phyloP scores from a whole-genome alignment of 2,797 vertebrate genomes.

The Pteropus rufus region DNA sequence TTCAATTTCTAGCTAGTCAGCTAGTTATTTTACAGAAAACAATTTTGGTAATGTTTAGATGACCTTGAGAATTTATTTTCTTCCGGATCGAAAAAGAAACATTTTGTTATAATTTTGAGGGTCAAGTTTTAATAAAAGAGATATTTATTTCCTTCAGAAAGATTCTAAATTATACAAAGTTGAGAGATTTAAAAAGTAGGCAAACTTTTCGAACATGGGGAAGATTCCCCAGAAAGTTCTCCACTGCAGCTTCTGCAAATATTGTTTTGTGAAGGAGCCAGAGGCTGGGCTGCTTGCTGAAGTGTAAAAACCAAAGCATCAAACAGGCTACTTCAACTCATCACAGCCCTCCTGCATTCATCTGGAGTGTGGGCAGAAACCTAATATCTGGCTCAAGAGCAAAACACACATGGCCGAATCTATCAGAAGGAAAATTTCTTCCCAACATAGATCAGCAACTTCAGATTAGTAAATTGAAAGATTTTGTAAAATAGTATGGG shows the following conservation, averaged over 20 bases:
- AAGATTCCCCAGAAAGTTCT: neutral
- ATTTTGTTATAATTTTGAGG: neutral
- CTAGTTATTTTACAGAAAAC: neutral
- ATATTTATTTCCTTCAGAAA: neutral
- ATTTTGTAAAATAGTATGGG: neutral
- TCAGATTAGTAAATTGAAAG: neutral
- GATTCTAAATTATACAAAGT: neutral
- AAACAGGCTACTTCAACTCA: neutral
- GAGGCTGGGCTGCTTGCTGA: neutral
- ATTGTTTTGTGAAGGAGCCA: neutral
- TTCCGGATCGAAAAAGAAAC: neutral
- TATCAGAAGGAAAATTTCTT: neutral
- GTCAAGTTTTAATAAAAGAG: neutral
- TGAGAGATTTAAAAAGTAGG: neutral
- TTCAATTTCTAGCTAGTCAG: neutral
- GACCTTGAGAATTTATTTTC: neutral
- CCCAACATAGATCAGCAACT: neutral
- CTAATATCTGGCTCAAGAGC: neutral
- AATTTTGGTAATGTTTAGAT: neutral
- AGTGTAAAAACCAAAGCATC: neutral
- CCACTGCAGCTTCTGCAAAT: neutral
- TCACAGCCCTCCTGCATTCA: neutral
- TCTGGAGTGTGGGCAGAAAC: neutral
- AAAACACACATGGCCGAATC: neutral
- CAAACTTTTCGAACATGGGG: neutral